These are phyloP conservation scores for Ennomos fuscantarius DNA, from an alignment of 2,888 invertebrate species.

Conservation along the genomic window DNA sequence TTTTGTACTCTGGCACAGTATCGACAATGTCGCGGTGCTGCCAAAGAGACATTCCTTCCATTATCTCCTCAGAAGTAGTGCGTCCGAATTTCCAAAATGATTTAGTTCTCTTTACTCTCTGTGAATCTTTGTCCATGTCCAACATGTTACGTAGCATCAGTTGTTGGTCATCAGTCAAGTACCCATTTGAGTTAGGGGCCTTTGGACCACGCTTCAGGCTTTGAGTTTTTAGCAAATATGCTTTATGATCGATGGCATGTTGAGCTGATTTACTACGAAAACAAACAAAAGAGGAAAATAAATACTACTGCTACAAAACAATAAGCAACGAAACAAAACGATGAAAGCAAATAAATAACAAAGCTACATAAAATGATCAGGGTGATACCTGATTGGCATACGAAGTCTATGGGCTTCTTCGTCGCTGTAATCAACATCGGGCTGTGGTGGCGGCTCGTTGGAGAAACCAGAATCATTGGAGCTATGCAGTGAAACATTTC, in stretches of 20 bases:
- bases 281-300: conserved; percentile 56
- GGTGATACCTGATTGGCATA: conserved; percentile 86
- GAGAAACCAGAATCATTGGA: conserved; percentile 97
- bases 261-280: conserved; percentile 77
- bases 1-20: conserved; percentile 84
- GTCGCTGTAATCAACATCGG: conserved; percentile 96
- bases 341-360: conserved; percentile 42
- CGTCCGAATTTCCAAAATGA: conserved; percentile 94
- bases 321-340: conserved; percentile 52
- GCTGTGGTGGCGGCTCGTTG: conserved; percentile 94
- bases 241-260: conserved; percentile 66
- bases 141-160: conserved; percentile 77
- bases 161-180: conserved; percentile 85
- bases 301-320: conserved; percentile 57
- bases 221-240: conserved; percentile 80
- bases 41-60: conserved; percentile 95
- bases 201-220: conserved; percentile 76
- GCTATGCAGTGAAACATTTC: conserved; percentile 93
- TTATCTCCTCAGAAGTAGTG: conserved; percentile 89
- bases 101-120: conserved; percentile 91
- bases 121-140: conserved; percentile 86
- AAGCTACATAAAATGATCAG: conserved; percentile 8
- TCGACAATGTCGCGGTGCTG: conserved; percentile 93
- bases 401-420: conserved; percentile 90
- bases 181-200: conserved; percentile 67